Conservation (phyloP, 2,888 invertebrate genomes). For the Torymus auratus region DNA sequence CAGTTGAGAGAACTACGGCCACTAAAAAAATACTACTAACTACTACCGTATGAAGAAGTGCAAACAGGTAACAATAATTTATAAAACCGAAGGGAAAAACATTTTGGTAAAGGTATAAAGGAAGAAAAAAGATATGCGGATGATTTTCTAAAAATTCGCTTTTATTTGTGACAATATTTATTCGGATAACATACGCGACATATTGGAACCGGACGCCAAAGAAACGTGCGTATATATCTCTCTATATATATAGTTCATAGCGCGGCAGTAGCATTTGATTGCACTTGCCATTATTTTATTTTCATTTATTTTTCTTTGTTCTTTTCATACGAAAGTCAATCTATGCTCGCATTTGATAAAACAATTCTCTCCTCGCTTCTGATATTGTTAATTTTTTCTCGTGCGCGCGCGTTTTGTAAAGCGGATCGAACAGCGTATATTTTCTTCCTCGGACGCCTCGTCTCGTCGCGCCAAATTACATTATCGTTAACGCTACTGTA, state of each 20-base stretch:
- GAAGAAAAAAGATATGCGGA: slow-evolving; percentile 59
- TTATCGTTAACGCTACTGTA: slow-evolving; percentile 48
- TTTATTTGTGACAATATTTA: slow-evolving; percentile 60
- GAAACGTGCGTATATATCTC: slow-evolving; percentile 50
- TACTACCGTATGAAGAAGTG: too few species aligned
- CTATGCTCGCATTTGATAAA: slow-evolving; percentile 1
- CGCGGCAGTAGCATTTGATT: slow-evolving; percentile 46
- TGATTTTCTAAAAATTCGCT: slow-evolving; percentile 57
- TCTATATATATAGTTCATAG: slow-evolving; percentile 46
- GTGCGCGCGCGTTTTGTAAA: slow-evolving; percentile 16
- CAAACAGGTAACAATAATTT: too few species aligned
- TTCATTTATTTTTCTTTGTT: slow-evolving; percentile 19
- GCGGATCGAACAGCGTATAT: slow-evolving; percentile 30
- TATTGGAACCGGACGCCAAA: slow-evolving; percentile 52
- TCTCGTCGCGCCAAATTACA: slow-evolving; percentile 38
- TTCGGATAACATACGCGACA: slow-evolving; percentile 54
- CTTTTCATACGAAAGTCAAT: slow-evolving; percentile 24
- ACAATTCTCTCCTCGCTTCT: not conserved
- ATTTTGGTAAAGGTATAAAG: slow-evolving; percentile 49
- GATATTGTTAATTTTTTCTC: not conserved
- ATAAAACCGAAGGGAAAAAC: too few species aligned
- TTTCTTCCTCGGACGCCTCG: too few species aligned
- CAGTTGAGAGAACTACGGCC: too few species aligned
- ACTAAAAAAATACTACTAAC: too few species aligned
- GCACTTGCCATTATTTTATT: slow-evolving; percentile 33